These are phyloP conservation scores for Toxostoma redivivum DNA, from an alignment of 2,113 vertebrate species.

Conservation along the genomic window DNA sequence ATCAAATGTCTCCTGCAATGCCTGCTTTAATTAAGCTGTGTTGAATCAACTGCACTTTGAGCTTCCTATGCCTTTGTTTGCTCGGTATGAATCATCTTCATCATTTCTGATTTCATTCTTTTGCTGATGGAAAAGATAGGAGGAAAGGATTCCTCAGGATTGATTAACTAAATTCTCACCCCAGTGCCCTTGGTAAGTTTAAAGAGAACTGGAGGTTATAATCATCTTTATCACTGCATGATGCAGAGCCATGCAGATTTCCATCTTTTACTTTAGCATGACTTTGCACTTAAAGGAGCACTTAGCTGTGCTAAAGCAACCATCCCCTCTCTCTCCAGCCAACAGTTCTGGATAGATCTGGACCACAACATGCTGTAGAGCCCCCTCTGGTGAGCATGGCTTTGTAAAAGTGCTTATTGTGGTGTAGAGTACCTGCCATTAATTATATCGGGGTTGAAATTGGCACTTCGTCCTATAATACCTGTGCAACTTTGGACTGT, in stretches of 20 bases:
- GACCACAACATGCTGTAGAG: not conserved
- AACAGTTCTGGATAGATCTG: not conserved
- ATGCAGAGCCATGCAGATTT: not conserved
- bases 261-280: constrained; percentile 9
- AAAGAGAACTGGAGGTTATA: constrained; percentile 22
- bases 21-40: constrained; percentile 28
- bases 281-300: not conserved
- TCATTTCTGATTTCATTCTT: constrained; percentile 11
- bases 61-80: constrained; percentile 10
- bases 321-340: not conserved
- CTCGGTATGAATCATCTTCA: constrained; percentile 22
- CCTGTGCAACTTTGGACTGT: fast-evolving
- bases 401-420: not conserved
- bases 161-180: constrained; percentile 26
- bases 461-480: fast-evolving
- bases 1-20: not conserved
- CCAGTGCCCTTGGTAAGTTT: constrained; percentile 5
- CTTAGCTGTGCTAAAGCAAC: not conserved
- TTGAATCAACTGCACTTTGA: constrained; percentile 22
- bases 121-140: constrained; percentile 11
- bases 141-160: constrained; percentile 8
- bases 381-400: not conserved
- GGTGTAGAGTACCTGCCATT: not conserved
- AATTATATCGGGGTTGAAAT: not conserved
- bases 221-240: not conserved